Base-by-base conservation (phyloP, 2,888 invertebrate genomes). In the Mactromeris polynyma region DNA sequence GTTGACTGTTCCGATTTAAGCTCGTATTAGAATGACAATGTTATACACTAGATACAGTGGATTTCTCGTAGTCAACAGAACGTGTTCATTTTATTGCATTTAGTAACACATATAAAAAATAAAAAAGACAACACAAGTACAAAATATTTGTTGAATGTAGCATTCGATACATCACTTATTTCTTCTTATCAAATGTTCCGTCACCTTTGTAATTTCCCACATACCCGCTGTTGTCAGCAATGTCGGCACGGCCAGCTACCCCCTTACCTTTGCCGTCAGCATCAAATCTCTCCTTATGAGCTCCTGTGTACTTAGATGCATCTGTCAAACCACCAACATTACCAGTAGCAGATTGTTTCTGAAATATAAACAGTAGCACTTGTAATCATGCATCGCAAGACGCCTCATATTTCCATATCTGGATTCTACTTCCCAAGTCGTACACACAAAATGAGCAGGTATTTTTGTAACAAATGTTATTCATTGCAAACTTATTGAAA, bases 271-370 rank as follows among this genome's bases (percentile, higher is more conserved):
- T 94, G 0, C 96, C 96, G 33, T 58, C 79, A 11, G 91, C 94
- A 81, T 94, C 95, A 91, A 96, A 96, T 11, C 96, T 86, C 87
- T 94, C 94, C 88, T 95, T 96, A 92, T 96, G 95, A 19, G 94
- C 87, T 0, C 96, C 96, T 0, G 96, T 96, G 90, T 95, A 96
- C 54, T 93, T 89, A 1, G 94, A 88, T 0, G 94, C 83, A 85
- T 96, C 96, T 1, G 96, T 96, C 93, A 96, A 82, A 31, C 93
- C 89, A 54, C 91, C 93, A 0, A 95, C 95, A 54, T 93, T 94
- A 9, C 95, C 95, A 1, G 94, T 93, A 33, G 93, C 93, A 0
- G 94, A 93, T 33, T 81, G 78, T 89, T 89, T 87, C 91, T 91
- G 88, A 6, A 88, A 91, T 26, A n/a, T 73, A 11, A n/a, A 81